Conservation (phyloP, 2,888 invertebrate genomes). For the Chymomyza procnemis region DNA sequence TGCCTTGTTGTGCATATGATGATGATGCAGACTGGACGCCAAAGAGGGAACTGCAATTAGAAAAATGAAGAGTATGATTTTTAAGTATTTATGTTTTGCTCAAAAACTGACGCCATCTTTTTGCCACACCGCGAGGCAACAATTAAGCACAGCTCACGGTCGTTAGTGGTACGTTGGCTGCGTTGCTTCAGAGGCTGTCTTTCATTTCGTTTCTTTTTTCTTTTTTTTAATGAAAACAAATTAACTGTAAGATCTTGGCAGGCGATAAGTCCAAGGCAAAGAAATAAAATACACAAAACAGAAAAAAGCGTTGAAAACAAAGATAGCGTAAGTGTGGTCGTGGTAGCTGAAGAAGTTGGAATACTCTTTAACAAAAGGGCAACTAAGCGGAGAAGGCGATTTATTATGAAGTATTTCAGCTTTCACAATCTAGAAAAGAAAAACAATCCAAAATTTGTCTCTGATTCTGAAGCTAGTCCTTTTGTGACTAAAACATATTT, state of each 20-base stretch:
- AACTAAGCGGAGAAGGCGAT: no score
- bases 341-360: neutral
- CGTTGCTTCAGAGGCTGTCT: neutral
- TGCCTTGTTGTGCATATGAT: conserved; percentile 70
- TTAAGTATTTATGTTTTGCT: neutral
- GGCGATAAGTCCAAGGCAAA: conserved; percentile 46
- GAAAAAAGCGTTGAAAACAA: conserved; percentile 16
- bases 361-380: neutral
- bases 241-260: conserved; percentile 65
- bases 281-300: neutral
- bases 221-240: conserved; percentile 65
- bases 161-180: neutral
- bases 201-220: conserved; percentile 25
- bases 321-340: neutral
- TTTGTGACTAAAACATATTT: no score
- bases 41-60: conserved; percentile 77
- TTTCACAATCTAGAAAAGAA: no score
- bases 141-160: neutral
- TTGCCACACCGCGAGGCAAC: neutral
- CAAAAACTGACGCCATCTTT: neutral
- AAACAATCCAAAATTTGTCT: no score
- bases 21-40: conserved; percentile 77
- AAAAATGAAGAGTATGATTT: conserved; percentile 11
- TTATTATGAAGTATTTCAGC: no score
- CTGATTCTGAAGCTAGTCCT: no score